Evolutionary conservation across 2,888 invertebrate species (phyloP), one percentile per base, ranked within the genome.

Genomic region (Ormyrus pomaceus): DNA sequence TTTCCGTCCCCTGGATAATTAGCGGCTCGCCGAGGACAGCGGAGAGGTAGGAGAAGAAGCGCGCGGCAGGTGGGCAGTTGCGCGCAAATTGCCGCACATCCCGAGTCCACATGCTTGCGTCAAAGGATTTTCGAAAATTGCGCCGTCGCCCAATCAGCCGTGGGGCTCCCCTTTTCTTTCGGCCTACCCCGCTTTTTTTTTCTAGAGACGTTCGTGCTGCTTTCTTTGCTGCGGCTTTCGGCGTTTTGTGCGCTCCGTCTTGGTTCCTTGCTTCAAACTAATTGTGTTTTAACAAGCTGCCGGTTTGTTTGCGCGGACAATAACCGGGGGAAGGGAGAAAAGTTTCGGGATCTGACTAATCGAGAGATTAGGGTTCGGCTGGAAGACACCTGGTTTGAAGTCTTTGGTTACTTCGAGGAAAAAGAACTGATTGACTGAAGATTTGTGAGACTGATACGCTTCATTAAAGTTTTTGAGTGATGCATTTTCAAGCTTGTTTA

Each of bases 261-360:
- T 7, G 11, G 6, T 58, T 71, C n/a, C 56, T 34, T 5, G 53
- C 70, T 70, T 77, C 55, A 56, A 75, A 61, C 65, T 66, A 70
- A 80, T 80, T 66, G 75, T 59, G 59, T 48, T 75, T 80, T 80
- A 80, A 80, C 79, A 19, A 80, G 75, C 75, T n/a, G 64, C 58
- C 51, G 19, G 13, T 19, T 19, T 5, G 61, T 2, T 55, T 6
- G 34, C 19, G 45, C 13, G 66, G 58, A 66, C 61, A 55, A 69
- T 58, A 51, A 45, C 51, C 56, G 45, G 34, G 62, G 7, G 61
- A 58, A 66, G 69, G 34, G 8, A 64, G 56, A 68, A 73, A 19
- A 61, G 56, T 51, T 48, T 48, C 8, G 56, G 10, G 45, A 48
- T 61, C 48, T 69, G 46, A 11, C 45, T 73, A 72, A 78, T 61